Base-by-base conservation (phyloP, 2,113 vertebrate species). In the Cyanoderma ruficeps region DNA sequence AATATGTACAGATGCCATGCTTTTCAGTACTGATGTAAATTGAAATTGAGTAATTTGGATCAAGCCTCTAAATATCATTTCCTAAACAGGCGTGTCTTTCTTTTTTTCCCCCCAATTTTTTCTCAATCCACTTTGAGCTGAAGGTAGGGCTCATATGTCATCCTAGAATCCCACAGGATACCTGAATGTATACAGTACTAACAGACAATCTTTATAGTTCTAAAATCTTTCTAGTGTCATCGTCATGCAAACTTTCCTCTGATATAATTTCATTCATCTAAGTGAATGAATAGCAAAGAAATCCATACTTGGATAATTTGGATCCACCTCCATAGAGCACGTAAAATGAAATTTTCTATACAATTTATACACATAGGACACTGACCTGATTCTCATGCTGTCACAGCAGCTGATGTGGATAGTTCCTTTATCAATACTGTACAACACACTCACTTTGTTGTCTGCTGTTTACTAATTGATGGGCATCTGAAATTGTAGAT, bases 101-200 rank as follows among this genome's bases (percentile, higher is more conserved):
- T 46, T 11, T 13, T 16, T 1, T 3, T 1, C 1, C 4, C 20
- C 2, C 6, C 6, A 11, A 37, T 85, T 72, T 13, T 31, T 10
- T 3, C 13, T 1, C 41, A 20, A 33, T 39, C 17, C 22, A 14
- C 8, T 69, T 53, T 39, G 8, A 59, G 28, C 10, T 49, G 63
- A 57, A 78, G 11, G 6, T 69, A 49, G 5, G 16, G 17, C 5
- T 46, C 8, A 4, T 35, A 22, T 17, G 7, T 63, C 7, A 4
- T n/a, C 11, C 56, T 55, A 33, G 31, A 19, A 50, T 2, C 7
- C 30, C 18, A 56, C 13, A 50, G 24, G 25, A 39, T 30, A 64
- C 2, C 33, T 47, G 52, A 68, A 33, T 33, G 17, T 56, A 22
- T 39, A 11, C 28, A 33, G n/a, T 21, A 31, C 33, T 65, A 74